Conservation (phyloP, 2,113 vertebrate species). For the Prionailurus bengalensis region DNA sequence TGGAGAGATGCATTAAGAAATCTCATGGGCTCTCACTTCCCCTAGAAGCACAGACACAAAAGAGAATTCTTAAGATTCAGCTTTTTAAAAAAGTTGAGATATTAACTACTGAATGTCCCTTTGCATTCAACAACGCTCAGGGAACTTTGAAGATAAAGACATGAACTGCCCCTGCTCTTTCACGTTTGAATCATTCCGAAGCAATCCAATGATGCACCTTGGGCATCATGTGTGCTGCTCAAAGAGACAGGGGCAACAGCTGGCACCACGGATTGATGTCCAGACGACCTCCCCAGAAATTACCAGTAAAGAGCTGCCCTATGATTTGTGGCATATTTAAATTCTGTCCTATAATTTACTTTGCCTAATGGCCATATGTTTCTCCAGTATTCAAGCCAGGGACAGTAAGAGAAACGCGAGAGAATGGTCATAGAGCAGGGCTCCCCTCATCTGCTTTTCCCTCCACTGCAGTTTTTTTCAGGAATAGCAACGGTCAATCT, state of each 20-base stretch:
- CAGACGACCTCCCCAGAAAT: not conserved
- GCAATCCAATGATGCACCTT: fast-evolving
- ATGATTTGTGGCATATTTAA: constrained; percentile 50
- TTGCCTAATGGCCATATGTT: not conserved
- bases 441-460: not conserved
- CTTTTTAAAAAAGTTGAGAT: not conserved
- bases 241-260: not conserved
- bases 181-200: not conserved
- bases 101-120: not conserved
- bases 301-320: not conserved
- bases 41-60: not conserved
- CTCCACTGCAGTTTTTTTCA: not conserved
- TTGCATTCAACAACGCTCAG: not conserved
- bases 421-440: not conserved
- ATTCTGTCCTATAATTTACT: constrained; percentile 52
- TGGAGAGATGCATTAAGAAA: constrained; percentile 41
- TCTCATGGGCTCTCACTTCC: not conserved
- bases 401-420: not conserved
- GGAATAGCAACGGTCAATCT: not conserved
- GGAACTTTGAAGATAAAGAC: not conserved
- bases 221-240: not conserved
- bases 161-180: not conserved
- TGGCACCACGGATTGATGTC: not conserved
- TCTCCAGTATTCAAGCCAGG: not conserved
- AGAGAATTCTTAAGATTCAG: constrained; percentile 53